Percentiles rank a stretch among this genome's conserved stretches.
phyloP scores from a whole-genome alignment of 2,888 invertebrate species.

The Phasia obesa region DNA sequence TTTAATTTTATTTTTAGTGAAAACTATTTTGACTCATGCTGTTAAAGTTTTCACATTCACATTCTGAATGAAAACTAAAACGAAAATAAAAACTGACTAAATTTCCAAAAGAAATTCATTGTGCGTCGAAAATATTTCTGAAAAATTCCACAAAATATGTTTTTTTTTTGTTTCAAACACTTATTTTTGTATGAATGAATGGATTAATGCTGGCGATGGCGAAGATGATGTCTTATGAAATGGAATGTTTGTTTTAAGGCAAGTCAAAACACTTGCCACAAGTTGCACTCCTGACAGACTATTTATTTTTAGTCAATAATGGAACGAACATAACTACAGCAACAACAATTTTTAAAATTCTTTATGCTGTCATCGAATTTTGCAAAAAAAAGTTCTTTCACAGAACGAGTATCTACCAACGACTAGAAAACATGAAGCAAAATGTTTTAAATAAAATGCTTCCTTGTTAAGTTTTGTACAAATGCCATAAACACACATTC shows the following conservation, averaged over 20 bases:
- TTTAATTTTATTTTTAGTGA: conserved; percentile 33
- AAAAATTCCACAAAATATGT: background rate
- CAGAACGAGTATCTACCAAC: conserved; percentile 12
- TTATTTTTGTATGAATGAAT: conserved; percentile 25
- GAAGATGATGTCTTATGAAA: conserved; percentile 60
- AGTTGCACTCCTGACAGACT: conserved; percentile 10
- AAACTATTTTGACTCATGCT: conserved; percentile 54
- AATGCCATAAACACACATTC: conserved; percentile 32
- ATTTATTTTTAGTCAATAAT: conserved; percentile 39
- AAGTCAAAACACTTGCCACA: conserved; percentile 28
- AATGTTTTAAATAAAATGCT: conserved; percentile 37
- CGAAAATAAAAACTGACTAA: background rate
- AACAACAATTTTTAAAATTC: conserved; percentile 45
- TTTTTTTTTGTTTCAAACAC: conserved; percentile 50
- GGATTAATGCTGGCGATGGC: conserved; percentile 5
- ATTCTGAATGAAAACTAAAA: background rate
- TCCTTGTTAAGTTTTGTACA: conserved; percentile 47
- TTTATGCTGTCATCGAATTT: conserved; percentile 63
- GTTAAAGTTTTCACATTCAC: conserved; percentile 39
- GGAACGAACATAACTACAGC: conserved; percentile 14
- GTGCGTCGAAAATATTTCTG: conserved; percentile 36
- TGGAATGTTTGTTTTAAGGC: conserved; percentile 56
- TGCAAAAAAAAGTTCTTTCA: conserved; percentile 29
- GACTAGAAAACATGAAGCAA: conserved; percentile 1
- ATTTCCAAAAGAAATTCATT: conserved; percentile 42